Conservation (phyloP, 1,140 invertebrate species). For the Physella acuta region DNA sequence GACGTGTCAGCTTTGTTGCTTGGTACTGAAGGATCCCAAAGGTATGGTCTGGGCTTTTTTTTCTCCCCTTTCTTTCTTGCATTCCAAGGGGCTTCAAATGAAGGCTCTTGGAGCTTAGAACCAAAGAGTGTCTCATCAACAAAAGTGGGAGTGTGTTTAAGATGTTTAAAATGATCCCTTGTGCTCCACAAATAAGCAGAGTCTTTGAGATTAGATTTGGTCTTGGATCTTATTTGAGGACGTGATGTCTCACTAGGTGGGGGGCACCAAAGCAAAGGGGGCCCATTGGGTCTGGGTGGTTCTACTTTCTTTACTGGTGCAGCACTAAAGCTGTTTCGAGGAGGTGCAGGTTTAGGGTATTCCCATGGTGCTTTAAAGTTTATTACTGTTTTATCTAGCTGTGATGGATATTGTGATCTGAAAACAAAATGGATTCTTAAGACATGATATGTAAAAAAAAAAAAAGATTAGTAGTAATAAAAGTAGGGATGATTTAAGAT, state of each 20-base stretch:
- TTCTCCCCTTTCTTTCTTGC: conserved; percentile 22
- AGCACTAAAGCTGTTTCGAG: conserved; percentile 7
- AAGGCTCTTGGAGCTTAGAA: conserved; percentile 40
- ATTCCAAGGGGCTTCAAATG: conserved; percentile 49
- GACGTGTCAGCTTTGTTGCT: too few species aligned
- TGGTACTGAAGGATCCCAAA: background rate
- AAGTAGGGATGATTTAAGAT: too few species aligned
- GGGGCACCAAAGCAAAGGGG: conserved; percentile 17
- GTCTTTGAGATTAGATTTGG: background rate
- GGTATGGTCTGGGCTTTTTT: background rate
- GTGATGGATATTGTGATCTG: conserved; percentile 14
- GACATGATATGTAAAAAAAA: background rate
- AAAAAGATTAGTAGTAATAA: background rate
- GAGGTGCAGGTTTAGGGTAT: conserved; percentile 13
- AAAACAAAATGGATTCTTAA: background rate
- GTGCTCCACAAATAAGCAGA: conserved; percentile 12
- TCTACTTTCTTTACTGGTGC: background rate
- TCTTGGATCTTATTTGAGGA: background rate
- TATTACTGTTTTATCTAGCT: background rate
- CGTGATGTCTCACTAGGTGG: background rate
- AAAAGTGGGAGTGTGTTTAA: conserved; percentile 46
- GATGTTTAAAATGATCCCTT: conserved; percentile 35
- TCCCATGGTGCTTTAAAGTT: conserved; percentile 24
- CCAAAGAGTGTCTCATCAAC: conserved; percentile 52
- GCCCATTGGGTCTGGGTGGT: background rate